Evolutionary conservation across 2,888 invertebrate genomes (phyloP).

Genomic region (Nineta flava): DNA sequence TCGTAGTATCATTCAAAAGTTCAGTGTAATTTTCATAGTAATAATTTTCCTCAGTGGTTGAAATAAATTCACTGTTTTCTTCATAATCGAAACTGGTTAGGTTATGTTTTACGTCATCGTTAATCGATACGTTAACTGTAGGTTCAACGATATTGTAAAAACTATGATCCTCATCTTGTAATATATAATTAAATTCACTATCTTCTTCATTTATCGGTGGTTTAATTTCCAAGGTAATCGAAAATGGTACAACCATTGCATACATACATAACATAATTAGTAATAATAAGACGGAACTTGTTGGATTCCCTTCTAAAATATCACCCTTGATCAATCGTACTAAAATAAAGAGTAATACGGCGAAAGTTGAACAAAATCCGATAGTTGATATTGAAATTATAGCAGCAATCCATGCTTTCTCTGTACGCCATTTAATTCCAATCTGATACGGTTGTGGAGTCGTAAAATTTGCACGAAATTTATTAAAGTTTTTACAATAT

Average conservation of each 20-base stretch:
- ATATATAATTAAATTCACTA: too few relatives aligned
- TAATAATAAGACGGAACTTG: conserved; percentile 31
- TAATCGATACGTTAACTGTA: conserved; percentile 8
- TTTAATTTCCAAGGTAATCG: not conserved
- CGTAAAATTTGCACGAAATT: conserved; percentile 14
- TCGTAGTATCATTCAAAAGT: too few relatives aligned
- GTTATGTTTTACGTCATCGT: too few relatives aligned
- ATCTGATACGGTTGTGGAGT: not conserved
- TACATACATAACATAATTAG: conserved; percentile 32
- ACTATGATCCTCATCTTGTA: too few relatives aligned
- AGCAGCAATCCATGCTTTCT: conserved; percentile 39
- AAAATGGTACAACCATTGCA: conserved; percentile 32
- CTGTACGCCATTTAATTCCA: conserved; percentile 19
- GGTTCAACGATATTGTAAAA: conserved; percentile 7
- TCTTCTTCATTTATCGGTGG: too few relatives aligned
- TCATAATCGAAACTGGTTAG: too few relatives aligned
- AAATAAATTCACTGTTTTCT: too few relatives aligned
- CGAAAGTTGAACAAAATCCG: conserved; percentile 44
- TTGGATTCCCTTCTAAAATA: conserved; percentile 51
- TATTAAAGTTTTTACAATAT: conserved; percentile 12
- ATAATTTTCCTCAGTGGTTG: too few relatives aligned
- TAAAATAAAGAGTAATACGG: conserved; percentile 46
- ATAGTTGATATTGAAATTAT: conserved; percentile 48
- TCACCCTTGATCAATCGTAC: conserved; percentile 45
- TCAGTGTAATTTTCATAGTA: too few relatives aligned